phyloP scores from a whole-genome alignment of 2,797 vertebrate species.

The Apogon talboti region DNA sequence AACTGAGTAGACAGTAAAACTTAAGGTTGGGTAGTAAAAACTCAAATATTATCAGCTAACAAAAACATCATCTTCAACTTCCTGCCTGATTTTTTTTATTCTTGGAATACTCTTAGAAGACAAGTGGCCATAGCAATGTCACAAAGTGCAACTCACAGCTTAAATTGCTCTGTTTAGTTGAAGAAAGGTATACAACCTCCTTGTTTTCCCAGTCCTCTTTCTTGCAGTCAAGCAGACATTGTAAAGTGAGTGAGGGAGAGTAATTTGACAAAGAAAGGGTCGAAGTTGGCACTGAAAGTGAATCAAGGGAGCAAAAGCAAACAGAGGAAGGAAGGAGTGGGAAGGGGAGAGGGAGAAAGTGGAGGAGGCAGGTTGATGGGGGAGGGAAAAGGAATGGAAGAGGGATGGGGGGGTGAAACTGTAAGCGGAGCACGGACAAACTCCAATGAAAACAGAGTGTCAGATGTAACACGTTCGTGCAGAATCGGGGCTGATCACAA shows the following conservation, averaged over 20 bases:
- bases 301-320: constrained; percentile 81
- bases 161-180: constrained; percentile 9
- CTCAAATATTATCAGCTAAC: neutral
- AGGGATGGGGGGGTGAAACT: constrained; percentile 48
- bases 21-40: too few species aligned
- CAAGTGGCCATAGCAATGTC: neutral
- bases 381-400: constrained; percentile 53
- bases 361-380: constrained; percentile 67
- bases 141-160: constrained; percentile 17
- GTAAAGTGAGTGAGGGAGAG: constrained; percentile 57
- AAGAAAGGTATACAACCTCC: constrained; percentile 16
- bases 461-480: constrained; percentile 67
- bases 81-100: neutral
- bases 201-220: constrained; percentile 32
- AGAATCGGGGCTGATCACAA: constrained; percentile 40
- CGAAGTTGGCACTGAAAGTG: constrained; percentile 76
- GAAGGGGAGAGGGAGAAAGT: constrained; percentile 70
- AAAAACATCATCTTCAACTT: constrained; percentile 17
- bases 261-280: constrained; percentile 71
- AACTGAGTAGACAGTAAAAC: too few species aligned
- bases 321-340: constrained; percentile 82
- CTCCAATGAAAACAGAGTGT: constrained; percentile 77
- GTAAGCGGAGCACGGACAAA: constrained; percentile 51
- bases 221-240: constrained; percentile 60
- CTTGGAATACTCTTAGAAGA: too few species aligned